Evolutionary conservation across 2,888 invertebrate species (phyloP).

Genomic region (Phaonia tiefii): DNA sequence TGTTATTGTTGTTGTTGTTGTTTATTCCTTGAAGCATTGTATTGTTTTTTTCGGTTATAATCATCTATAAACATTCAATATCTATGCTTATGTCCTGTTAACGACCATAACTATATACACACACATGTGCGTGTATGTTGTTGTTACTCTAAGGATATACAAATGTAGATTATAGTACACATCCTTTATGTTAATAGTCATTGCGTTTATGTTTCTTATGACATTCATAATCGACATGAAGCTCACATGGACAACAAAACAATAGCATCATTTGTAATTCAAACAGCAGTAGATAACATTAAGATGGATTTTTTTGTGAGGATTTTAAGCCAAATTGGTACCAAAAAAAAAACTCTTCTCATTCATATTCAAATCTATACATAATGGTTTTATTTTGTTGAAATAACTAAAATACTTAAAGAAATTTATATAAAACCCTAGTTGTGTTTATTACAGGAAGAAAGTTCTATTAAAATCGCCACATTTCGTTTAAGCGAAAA

Average conservation of each 20-base stretch:
- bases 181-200: constrained; percentile 40
- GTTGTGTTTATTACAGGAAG: no score
- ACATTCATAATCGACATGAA: constrained; percentile 30
- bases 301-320: constrained; percentile 7
- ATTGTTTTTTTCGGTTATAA: constrained; percentile 69
- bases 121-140: background rate
- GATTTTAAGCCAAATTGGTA: background rate
- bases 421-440: no score
- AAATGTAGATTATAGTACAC: constrained; percentile 45
- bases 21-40: constrained; percentile 60
- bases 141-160: constrained; percentile 40
- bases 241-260: constrained; percentile 31
- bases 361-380: constrained; percentile 17
- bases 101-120: constrained; percentile 50
- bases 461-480: no score
- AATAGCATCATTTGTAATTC: constrained; percentile 76
- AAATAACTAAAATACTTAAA: no score
- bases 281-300: constrained; percentile 56
- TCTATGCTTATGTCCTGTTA: constrained; percentile 73
- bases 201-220: constrained; percentile 25
- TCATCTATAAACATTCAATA: constrained; percentile 81
- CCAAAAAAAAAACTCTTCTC: background rate
- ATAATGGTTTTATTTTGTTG: constrained; percentile 21
- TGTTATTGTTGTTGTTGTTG: constrained; percentile 19
- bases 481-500: no score